Evolutionary conservation across 2,888 invertebrate genomes (phyloP).

Genomic region (Mimumesa dahlbomi): DNA sequence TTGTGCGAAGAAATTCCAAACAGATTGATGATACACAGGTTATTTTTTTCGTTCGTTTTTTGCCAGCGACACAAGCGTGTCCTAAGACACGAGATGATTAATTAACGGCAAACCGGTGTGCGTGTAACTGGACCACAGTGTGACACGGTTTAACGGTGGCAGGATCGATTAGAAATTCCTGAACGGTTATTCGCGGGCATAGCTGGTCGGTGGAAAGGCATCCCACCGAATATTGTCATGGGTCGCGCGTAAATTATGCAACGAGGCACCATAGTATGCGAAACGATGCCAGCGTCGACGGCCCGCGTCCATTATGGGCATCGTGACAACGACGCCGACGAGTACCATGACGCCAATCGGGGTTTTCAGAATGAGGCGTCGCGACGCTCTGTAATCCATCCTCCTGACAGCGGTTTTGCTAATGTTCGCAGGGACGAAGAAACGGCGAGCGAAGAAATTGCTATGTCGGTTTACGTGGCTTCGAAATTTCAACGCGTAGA

Average conservation of each 20-base stretch:
- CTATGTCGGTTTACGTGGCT: too few species aligned
- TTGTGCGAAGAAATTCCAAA: too few species aligned
- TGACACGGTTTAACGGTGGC: neutral
- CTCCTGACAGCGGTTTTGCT: slow-evolving; percentile 16
- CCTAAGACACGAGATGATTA: neutral
- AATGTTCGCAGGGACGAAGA: slow-evolving; percentile 1
- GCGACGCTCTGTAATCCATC: slow-evolving; percentile 50
- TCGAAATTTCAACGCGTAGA: too few species aligned
- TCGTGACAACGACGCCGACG: slow-evolving; percentile 39
- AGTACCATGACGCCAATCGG: slow-evolving; percentile 36
- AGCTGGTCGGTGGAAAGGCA: slow-evolving; percentile 29
- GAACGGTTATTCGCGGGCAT: slow-evolving; percentile 39
- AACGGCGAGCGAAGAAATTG: too few species aligned
- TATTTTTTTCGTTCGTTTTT: too few species aligned
- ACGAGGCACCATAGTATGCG: slow-evolving; percentile 46
- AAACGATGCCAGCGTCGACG: slow-evolving; percentile 46
- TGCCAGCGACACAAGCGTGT: too few species aligned
- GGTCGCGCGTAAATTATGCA: slow-evolving; percentile 58
- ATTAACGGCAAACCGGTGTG: neutral
- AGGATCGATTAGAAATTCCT: slow-evolving; percentile 59
- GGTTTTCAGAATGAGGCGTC: slow-evolving; percentile 26
- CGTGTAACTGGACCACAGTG: neutral
- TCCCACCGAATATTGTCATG: slow-evolving; percentile 56
- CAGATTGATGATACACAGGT: too few species aligned
- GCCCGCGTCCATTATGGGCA: slow-evolving; percentile 55